These are phyloP conservation scores for Acrocephalus kingi DNA, from an alignment of 2,113 vertebrate genomes.

Conservation along the genomic window DNA sequence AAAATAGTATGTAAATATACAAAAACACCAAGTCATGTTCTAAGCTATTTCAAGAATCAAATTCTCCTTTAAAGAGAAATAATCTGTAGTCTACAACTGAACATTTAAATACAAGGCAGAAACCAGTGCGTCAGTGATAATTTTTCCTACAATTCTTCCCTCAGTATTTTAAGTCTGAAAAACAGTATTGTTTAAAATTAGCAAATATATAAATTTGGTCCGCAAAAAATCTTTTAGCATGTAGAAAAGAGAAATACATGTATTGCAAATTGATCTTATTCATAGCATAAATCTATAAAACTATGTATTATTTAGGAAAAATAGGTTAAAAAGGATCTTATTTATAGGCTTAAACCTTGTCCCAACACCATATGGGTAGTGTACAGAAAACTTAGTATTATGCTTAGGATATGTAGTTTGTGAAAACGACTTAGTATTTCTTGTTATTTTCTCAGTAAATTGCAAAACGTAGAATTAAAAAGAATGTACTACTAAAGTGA, in stretches of 20 bases:
- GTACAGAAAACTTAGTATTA: conserved; percentile 27
- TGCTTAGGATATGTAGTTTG: conserved; percentile 4
- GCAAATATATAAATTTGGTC: conserved; percentile 74
- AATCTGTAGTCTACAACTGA: conserved; percentile 17
- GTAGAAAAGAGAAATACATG: conserved; percentile 81
- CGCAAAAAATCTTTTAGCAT: conserved; percentile 79
- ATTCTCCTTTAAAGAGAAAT: conserved; percentile 68
- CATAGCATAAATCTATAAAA: conserved; percentile 70
- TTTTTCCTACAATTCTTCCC: conserved; percentile 26
- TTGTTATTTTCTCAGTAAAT: conserved; percentile 19
- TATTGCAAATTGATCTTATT: conserved; percentile 71
- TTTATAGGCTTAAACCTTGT: conserved; percentile 85
- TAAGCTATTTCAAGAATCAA: conserved; percentile 58
- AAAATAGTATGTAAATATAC: conserved; percentile 42
- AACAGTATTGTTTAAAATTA: conserved; percentile 61
- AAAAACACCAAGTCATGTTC: conserved; percentile 34
- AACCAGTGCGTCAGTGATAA: conserved; percentile 38
- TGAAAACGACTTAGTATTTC: conserved; percentile 28
- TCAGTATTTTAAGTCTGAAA: conserved; percentile 43
- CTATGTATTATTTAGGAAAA: conserved; percentile 79
- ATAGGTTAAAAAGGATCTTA: conserved; percentile 81
- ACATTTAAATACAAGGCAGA: conserved; percentile 53
- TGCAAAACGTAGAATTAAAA: conserved; percentile 51
- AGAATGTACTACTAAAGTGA: conserved; percentile 74
- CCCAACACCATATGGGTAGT: conserved; percentile 59